These are phyloP conservation scores for Melitaea cinxia DNA, from an alignment of 1,140 invertebrate genomes.

Conservation along the genomic window DNA sequence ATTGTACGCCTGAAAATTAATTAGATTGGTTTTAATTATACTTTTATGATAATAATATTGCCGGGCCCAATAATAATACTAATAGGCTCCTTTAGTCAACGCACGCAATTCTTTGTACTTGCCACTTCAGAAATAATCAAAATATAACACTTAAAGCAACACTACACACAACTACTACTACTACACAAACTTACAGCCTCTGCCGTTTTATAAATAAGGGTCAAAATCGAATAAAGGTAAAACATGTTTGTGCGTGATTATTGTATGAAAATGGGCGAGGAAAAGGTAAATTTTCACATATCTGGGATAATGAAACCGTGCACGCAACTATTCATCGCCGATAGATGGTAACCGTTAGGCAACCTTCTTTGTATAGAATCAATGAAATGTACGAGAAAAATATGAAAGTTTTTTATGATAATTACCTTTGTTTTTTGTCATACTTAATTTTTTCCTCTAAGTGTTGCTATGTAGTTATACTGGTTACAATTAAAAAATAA, in stretches of 20 bases:
- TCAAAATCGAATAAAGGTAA: background rate
- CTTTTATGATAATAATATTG: constrained; percentile 16
- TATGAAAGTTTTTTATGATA: no score
- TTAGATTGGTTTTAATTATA: constrained; percentile 7
- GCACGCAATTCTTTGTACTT: constrained; percentile 12
- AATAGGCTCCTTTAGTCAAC: constrained; percentile 18
- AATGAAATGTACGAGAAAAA: background rate
- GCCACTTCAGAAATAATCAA: background rate
- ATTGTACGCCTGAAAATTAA: constrained; percentile 1
- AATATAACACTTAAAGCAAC: background rate
- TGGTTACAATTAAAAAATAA: no score
- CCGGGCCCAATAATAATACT: constrained; percentile 12
- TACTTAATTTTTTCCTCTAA: no score
- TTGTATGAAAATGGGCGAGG: constrained; percentile 13
- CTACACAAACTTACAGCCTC: background rate
- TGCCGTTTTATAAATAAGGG: background rate
- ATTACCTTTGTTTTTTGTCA: no score
- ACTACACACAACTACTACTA: no score
- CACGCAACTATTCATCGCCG: constrained; percentile 11
- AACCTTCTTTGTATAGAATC: background rate
- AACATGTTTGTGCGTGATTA: constrained; percentile 3
- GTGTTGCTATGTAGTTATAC: no score
- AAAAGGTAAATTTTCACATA: constrained; percentile 22
- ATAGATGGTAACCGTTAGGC: background rate
- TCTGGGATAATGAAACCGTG: constrained; percentile 12